These are phyloP conservation scores for Sarcophaga variegata DNA, from an alignment of 2,888 invertebrate genomes.

Conservation along the genomic window DNA sequence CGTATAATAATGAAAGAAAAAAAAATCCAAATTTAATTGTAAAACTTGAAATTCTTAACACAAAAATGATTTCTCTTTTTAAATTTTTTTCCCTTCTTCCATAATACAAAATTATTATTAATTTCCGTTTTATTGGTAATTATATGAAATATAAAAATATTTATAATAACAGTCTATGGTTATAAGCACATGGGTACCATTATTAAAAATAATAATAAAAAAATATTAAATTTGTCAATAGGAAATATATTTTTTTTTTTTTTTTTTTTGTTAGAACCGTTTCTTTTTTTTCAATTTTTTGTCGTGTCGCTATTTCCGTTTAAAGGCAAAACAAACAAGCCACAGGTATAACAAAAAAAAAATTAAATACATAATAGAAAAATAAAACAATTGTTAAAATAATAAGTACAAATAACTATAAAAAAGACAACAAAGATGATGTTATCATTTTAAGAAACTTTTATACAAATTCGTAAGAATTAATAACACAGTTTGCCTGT, in stretches of 20 bases:
- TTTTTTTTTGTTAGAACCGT: neutral
- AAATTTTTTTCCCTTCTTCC: neutral
- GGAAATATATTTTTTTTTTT: too few relatives aligned
- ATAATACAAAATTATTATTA: neutral
- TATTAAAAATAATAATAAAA: neutral
- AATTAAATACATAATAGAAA: neutral
- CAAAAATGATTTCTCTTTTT: slow-evolving; percentile 3
- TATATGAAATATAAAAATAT: slow-evolving; percentile 9
- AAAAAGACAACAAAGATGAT: too few relatives aligned
- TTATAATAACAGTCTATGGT: neutral
- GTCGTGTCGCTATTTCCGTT: slow-evolving; percentile 17
- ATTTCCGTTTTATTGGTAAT: slow-evolving; percentile 45
- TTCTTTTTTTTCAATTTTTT: neutral
- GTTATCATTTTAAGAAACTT: too few relatives aligned
- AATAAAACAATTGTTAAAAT: neutral
- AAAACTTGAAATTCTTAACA: neutral
- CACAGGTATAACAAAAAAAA: neutral
- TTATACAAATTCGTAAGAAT: too few relatives aligned
- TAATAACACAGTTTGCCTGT: too few relatives aligned
- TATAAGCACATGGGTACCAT: neutral
- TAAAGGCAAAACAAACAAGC: neutral
- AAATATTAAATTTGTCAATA: neutral
- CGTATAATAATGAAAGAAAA: too few relatives aligned
- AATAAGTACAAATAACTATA: neutral
- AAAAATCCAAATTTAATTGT: neutral